These are phyloP conservation scores for Physeter macrocephalus DNA, from an alignment of 2,113 vertebrate genomes.

Conservation along the genomic window DNA sequence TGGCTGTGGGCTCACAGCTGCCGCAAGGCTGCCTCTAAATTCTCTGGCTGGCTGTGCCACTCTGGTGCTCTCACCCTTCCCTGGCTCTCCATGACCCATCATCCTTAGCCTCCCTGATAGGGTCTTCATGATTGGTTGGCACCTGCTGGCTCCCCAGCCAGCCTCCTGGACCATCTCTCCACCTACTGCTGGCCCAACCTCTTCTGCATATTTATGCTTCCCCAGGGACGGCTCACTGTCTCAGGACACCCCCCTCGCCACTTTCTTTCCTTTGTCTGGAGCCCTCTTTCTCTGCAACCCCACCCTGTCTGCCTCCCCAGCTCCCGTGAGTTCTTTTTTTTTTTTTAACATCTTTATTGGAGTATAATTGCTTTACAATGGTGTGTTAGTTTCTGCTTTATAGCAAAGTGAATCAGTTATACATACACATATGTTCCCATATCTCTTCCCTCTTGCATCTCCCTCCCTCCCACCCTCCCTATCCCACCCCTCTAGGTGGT, in stretches of 20 bases:
- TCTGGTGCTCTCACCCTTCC: not conserved
- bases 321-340: not conserved
- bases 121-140: not conserved
- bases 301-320: too few relatives aligned
- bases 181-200: accelerated
- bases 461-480: too few relatives aligned
- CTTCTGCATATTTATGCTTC: not conserved
- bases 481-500: too few relatives aligned
- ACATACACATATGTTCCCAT: too few relatives aligned
- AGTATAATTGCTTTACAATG: too few relatives aligned
- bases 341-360: too few relatives aligned
- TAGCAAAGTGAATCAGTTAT: too few relatives aligned
- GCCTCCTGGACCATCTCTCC: not conserved
- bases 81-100: not conserved
- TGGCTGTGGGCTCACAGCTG: too few relatives aligned
- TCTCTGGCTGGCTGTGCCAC: accelerated
- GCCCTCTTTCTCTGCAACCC: not conserved
- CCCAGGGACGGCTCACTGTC: not conserved
- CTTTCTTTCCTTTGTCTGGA: not conserved
- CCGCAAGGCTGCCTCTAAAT: not conserved
- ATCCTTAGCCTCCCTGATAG: not conserved
- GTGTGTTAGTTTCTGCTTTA: too few relatives aligned
- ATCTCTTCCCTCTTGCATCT: too few relatives aligned
- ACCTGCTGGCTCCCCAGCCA: not conserved
- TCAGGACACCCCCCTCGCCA: too few relatives aligned